Percentiles rank a stretch among this genome's conserved stretches.
Conservation (phyloP, 2,113 vertebrate species). For the Aldabrachelys gigantea region DNA sequence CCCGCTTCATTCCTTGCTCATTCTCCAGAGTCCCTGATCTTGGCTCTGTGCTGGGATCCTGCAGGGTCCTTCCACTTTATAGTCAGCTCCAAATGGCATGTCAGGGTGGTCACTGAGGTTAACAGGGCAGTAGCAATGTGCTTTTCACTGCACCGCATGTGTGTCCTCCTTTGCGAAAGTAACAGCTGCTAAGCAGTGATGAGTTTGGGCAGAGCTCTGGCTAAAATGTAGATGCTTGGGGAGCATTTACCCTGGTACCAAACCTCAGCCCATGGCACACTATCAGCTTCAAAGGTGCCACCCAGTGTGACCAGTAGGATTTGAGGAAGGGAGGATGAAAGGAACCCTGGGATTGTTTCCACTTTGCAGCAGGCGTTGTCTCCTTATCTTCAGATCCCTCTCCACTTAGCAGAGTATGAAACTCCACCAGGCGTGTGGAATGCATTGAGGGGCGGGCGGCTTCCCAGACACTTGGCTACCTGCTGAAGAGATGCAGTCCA, state of each 20-base stretch:
- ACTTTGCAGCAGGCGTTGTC: not conserved
- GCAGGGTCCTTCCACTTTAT: not conserved
- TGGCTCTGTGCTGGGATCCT: not conserved
- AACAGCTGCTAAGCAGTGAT: not conserved
- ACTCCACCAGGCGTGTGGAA: not conserved
- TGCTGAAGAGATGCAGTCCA: not conserved
- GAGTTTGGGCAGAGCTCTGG: not conserved
- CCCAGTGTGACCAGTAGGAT: accelerated
- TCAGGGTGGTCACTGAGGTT: no score
- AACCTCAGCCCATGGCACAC: not conserved
- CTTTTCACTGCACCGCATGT: not conserved
- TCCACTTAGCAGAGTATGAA: not conserved
- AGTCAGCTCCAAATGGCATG: not conserved
- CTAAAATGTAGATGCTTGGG: not conserved
- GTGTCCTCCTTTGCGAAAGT: not conserved
- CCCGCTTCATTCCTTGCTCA: not conserved
- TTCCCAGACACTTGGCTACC: not conserved
- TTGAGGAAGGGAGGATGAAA: accelerated
- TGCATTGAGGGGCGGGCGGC: not conserved
- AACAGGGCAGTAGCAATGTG: accelerated
- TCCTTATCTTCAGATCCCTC: not conserved
- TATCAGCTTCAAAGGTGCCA: not conserved
- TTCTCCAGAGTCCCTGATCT: not conserved
- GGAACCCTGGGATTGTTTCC: not conserved
- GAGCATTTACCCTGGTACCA: accelerated